phyloP scores from a whole-genome alignment of 2,888 invertebrate species.

The Sialis fuliginosa region DNA sequence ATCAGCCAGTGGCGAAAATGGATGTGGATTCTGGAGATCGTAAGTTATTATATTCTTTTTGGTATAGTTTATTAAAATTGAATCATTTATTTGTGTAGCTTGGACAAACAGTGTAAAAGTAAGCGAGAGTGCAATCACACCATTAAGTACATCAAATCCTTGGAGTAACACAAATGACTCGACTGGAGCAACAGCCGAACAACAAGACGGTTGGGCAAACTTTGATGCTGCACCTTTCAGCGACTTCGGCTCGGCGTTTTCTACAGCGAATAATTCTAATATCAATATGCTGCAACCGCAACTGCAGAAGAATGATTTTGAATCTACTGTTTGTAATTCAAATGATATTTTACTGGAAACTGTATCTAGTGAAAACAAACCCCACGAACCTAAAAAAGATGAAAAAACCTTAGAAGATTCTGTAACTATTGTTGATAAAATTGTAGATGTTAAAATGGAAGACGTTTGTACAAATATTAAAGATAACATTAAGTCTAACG shows the following conservation, averaged over 20 bases:
- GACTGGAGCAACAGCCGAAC: constrained; percentile 8
- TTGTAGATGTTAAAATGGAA: no score
- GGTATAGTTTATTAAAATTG: neutral
- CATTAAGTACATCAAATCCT: constrained; percentile 15
- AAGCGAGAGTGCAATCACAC: constrained; percentile 11
- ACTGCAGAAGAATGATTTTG: neutral
- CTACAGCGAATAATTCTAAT: neutral
- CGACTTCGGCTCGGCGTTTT: constrained; percentile 6
- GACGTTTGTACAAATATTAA: no score
- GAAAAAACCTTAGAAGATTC: neutral
- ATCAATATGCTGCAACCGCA: neutral
- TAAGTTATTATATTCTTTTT: constrained; percentile 17
- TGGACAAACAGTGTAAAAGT: constrained; percentile 19
- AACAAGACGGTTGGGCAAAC: constrained; percentile 25
- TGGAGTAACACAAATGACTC: constrained; percentile 15
- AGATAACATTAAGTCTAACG: no score
- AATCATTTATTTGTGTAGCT: constrained; percentile 14
- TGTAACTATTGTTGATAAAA: neutral
- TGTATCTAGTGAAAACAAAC: neutral
- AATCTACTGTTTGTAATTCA: neutral
- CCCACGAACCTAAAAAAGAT: neutral
- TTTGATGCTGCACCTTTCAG: constrained; percentile 19
- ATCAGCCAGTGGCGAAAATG: constrained; percentile 23
- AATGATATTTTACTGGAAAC: neutral
- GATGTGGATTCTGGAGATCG: constrained; percentile 26